Percentiles rank a stretch among this genome's conserved stretches.
These are phyloP conservation scores for Paradisaea rubra DNA, from an alignment of 2,113 vertebrate species.

Conservation along the genomic window DNA sequence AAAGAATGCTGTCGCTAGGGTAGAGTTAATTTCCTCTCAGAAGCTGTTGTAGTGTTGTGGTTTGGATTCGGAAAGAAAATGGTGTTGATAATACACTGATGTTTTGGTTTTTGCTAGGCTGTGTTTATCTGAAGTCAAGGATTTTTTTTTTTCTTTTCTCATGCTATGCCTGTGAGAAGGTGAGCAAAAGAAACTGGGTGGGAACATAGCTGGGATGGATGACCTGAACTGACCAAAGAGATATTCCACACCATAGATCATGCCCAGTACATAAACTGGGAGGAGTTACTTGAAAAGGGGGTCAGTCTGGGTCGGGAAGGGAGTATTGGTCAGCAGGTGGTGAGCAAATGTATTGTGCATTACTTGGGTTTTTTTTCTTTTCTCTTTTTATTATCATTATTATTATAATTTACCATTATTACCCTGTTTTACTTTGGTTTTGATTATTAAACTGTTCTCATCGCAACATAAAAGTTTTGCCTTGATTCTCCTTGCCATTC, in stretches of 20 bases:
- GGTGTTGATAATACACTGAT: not conserved
- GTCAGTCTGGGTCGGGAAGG: not conserved
- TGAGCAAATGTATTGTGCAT: not conserved
- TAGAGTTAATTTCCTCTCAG: not conserved
- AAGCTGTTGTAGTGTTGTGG: not conserved
- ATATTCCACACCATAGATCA: not conserved
- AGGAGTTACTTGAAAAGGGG: not conserved
- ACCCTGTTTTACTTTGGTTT: not conserved
- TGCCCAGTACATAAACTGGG: not conserved
- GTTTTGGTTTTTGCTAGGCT: not conserved
- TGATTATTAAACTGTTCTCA: not conserved
- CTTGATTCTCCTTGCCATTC: not conserved
- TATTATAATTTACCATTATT: not conserved
- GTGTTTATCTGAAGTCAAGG: not conserved
- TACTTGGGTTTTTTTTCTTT: not conserved
- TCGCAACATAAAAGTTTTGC: not conserved
- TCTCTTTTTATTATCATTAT: not conserved
- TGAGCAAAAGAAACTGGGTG: not conserved
- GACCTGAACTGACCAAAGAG: not conserved
- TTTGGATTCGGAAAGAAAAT: not conserved
- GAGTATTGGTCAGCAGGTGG: rapidly evolving
- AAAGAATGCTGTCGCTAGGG: not conserved
- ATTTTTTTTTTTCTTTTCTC: not conserved
- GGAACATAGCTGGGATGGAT: not conserved
- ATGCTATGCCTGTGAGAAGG: not conserved